These are phyloP conservation scores for Lobophora halterata DNA, from an alignment of 2,888 invertebrate species.

Conservation along the genomic window DNA sequence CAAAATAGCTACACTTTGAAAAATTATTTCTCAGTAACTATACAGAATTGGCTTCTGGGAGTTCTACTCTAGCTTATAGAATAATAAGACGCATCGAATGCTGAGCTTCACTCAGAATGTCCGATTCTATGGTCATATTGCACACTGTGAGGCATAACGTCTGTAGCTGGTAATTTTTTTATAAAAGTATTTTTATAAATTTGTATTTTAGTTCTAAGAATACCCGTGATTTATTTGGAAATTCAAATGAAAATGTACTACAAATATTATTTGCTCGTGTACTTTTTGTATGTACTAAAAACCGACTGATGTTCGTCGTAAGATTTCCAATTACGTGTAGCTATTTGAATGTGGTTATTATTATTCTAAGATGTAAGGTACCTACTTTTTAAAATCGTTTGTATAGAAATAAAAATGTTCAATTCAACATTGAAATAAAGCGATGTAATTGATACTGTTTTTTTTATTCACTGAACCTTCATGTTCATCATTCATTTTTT, in stretches of 20 bases:
- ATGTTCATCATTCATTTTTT: too few species aligned
- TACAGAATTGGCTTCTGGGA: too few species aligned
- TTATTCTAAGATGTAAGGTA: constrained; percentile 37
- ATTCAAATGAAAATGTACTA: constrained; percentile 9
- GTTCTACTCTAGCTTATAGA: too few species aligned
- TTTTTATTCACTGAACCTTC: background rate
- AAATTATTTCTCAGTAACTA: too few species aligned
- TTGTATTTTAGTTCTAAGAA: constrained; percentile 18
- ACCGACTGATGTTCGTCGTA: constrained; percentile 40
- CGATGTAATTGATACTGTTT: constrained; percentile 59
- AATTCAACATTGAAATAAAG: constrained; percentile 75
- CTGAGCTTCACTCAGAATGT: too few species aligned
- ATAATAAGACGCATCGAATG: too few species aligned
- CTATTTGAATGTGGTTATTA: constrained; percentile 42
- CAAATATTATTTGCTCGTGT: constrained; percentile 21
- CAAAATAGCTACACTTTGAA: too few species aligned
- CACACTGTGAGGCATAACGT: too few species aligned
- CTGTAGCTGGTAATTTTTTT: too few species aligned
- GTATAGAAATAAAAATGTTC: constrained; percentile 77
- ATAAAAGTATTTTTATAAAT: constrained; percentile 7
- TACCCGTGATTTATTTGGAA: constrained; percentile 5
- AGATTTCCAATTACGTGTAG: constrained; percentile 40
- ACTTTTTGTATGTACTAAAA: constrained; percentile 29
- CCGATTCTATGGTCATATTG: too few species aligned
- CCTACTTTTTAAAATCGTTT: constrained; percentile 75